phyloP scores from a whole-genome alignment of 2,113 vertebrate species.

The Pterocles gutturalis region DNA sequence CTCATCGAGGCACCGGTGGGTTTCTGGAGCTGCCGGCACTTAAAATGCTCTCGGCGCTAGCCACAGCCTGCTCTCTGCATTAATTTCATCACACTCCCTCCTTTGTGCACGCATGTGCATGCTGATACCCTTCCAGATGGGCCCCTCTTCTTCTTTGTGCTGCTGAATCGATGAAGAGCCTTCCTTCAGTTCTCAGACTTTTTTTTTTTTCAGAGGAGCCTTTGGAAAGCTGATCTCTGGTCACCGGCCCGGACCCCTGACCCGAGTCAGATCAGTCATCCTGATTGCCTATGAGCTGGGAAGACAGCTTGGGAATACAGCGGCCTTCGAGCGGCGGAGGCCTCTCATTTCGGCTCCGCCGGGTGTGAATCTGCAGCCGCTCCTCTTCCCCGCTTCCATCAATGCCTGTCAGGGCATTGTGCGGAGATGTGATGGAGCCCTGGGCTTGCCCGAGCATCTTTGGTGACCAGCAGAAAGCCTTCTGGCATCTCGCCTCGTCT shows the following conservation, averaged over 20 bases:
- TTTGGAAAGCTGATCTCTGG: slow-evolving; percentile 73
- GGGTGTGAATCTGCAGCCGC: slow-evolving; percentile 46
- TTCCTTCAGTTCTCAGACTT: slow-evolving; percentile 39
- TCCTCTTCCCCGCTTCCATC: slow-evolving; percentile 59
- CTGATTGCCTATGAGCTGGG: slow-evolving; percentile 75
- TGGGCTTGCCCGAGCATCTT: slow-evolving; percentile 52
- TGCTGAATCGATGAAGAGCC: slow-evolving; percentile 51
- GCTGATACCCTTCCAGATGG: slow-evolving; percentile 39
- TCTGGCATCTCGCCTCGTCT: slow-evolving; percentile 69
- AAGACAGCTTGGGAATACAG: slow-evolving; percentile 74
- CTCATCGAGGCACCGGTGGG: neutral
- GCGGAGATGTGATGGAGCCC: slow-evolving; percentile 19
- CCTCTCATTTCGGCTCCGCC: slow-evolving; percentile 23
- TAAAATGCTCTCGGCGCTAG: neutral
- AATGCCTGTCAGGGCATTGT: slow-evolving; percentile 62
- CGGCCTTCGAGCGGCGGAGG: neutral
- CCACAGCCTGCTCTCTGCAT: neutral
- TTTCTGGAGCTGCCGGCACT: neutral
- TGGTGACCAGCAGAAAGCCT: slow-evolving; percentile 73
- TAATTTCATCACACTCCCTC: slow-evolving; percentile 48
- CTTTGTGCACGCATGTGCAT: neutral
- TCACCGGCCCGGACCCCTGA: slow-evolving; percentile 81
- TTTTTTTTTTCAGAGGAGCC: slow-evolving; percentile 51
- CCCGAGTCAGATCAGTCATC: slow-evolving; percentile 84
- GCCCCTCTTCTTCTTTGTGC: slow-evolving; percentile 64